Evolutionary conservation across 2,797 vertebrate species (phyloP), one percentile per base, ranked within the genome.

Genomic region (Melanotaenia boesemani): DNA sequence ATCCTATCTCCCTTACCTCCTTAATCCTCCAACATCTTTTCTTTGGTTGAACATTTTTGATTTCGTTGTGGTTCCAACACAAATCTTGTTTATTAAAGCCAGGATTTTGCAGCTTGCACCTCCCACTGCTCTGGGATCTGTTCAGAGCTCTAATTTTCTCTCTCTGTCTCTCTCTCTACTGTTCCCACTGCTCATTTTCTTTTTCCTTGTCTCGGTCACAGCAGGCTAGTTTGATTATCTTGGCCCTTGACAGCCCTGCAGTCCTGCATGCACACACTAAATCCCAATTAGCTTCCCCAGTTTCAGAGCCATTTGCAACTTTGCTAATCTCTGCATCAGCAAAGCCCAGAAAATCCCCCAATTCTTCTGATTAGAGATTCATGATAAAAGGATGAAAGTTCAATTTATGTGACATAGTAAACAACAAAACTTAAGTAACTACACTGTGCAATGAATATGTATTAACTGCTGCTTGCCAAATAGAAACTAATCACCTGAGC

Each of bases 311-410:
- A 72, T 86, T 85, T 79, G 77, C 72, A 82, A 83, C 67, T 79
- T 63, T 70, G 69, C 72, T 88, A 83, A 88, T 88, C 82, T 86
- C 67, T 63, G 72, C 74, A 88, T 88, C 83, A 78, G 79, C 69
- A 68, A 50, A 76, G 28, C 68, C 58, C 62, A 63, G 74, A 69
- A 77, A 48, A 44, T 63, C 44, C 22, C 48, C 26, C 55, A 44
- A 44, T 68, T 76, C 65, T 26, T 61, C 44, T 85, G 69, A 88
- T 88, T 81, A 71, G 67, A 63, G 30, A 80, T 66, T 66, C 61
- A 77, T 79, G 84, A 84, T 70, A 79, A 79, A 68, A 60, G 80
- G 61, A 74, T 79, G 32, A 70, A 90, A 70, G 74, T 86, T 86
- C 63, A 34, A 86, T 88, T 82, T 67, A 61, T 59, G 63, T 26